Evolutionary conservation across 2,888 invertebrate species (phyloP).

Genomic region (Dusona sp.): DNA sequence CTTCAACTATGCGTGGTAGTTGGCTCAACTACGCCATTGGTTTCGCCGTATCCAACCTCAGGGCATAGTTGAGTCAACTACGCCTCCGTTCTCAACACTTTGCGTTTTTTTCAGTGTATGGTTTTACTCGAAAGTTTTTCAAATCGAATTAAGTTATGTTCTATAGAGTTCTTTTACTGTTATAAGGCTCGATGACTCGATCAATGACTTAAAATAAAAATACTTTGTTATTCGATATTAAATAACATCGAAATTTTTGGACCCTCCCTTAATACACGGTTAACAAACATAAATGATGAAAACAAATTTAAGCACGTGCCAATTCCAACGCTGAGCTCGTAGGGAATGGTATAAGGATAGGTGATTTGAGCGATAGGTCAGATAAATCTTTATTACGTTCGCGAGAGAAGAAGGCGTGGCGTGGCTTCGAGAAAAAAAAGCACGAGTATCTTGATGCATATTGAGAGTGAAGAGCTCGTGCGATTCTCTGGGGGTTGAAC

Average conservation of each 20-base stretch:
- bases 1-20: too few species aligned
- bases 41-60: too few species aligned
- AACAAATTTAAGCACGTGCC: slow-evolving; percentile 10
- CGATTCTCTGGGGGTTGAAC: slow-evolving; percentile 15
- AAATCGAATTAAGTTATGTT: background rate
- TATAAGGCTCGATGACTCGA: background rate
- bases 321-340: background rate
- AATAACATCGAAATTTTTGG: background rate
- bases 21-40: too few species aligned
- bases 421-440: slow-evolving; percentile 11
- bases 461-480: slow-evolving; percentile 5
- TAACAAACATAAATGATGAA: background rate
- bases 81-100: too few species aligned
- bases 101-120: too few species aligned
- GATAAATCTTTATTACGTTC: slow-evolving; percentile 66
- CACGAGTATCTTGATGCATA: slow-evolving; percentile 25
- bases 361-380: slow-evolving; percentile 61
- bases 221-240: background rate
- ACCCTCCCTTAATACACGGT: background rate
- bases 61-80: too few species aligned
- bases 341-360: slow-evolving; percentile 43
- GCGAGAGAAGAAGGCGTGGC: slow-evolving; percentile 18
- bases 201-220: background rate
- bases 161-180: background rate
- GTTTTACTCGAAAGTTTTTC: too few species aligned